These are phyloP conservation scores for Dermatemys mawii DNA, from an alignment of 2,113 vertebrate genomes.

Conservation along the genomic window DNA sequence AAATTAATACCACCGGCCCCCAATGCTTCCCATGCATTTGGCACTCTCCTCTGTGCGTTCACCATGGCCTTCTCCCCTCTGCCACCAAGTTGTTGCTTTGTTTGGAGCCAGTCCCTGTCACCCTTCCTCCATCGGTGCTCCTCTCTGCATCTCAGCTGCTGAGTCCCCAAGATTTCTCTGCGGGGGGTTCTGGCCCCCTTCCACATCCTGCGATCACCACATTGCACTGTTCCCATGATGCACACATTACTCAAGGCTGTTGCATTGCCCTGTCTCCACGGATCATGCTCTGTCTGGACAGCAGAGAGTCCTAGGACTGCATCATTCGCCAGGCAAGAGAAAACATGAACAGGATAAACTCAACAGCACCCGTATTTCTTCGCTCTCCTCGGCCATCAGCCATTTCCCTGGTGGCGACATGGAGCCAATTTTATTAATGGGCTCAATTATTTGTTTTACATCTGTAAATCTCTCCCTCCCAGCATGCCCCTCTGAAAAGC, in stretches of 20 bases:
- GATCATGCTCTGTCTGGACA: neutral
- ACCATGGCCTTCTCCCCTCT: neutral
- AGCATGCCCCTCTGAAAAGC: neutral
- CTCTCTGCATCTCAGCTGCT: too few species aligned
- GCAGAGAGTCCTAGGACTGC: neutral
- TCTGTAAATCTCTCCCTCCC: neutral
- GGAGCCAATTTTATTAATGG: fast-evolving
- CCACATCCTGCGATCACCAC: too few species aligned
- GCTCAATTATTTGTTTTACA: neutral
- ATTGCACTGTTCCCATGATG: too few species aligned
- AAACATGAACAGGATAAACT: neutral
- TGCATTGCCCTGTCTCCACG: too few species aligned
- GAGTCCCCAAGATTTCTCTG: too few species aligned
- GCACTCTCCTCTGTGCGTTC: neutral
- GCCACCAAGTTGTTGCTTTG: too few species aligned
- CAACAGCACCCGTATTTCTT: neutral
- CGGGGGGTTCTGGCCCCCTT: too few species aligned
- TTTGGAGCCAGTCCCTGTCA: neutral
- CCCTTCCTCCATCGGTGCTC: too few species aligned
- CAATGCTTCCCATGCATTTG: too few species aligned
- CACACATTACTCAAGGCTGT: too few species aligned
- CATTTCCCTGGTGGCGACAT: neutral
- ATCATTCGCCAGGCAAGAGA: neutral
- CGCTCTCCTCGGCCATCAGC: neutral
- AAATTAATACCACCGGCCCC: too few species aligned